Evolutionary conservation across 2,113 vertebrate genomes (phyloP), one percentile per base, ranked within the genome.

Genomic region (Dryoscopus gambensis): DNA sequence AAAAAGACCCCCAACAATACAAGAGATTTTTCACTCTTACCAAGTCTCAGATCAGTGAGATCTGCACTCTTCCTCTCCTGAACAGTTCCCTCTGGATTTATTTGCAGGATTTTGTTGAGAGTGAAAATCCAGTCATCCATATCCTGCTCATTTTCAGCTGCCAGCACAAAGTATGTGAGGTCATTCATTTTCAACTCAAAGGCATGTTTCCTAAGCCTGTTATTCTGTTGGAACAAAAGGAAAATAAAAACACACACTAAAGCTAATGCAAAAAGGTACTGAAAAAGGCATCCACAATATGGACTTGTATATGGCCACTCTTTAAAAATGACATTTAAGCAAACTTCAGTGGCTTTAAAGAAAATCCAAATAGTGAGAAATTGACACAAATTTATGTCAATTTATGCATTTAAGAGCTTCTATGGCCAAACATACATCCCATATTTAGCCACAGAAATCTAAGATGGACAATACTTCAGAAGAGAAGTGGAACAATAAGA

Each of bases 141-240:
- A 97, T 99, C 99, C 70, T 98, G 98, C 96, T 99, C 99, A 3
- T 98, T 99, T 98, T 99, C 99, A 44, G 99, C 99, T 52, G 99
- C 99, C 98, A 99, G 98, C 96, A 99, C 99, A 53, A 99, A 99
- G 97, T 99, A 99, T 15, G 99, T 99, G 96, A 99, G 98, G 91
- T 99, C 99, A 84, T 99, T 99, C 99, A 99, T 99, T 98, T 99
- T 99, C 98, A 99, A 93, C 95, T 99, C 99, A 96, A 99, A 99
- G 90, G 99, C 99, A 33, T 99, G 98, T 94, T 99, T 99, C 97
- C 99, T 98, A 84, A 99, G 98, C 60, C 98, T 98, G 97, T 98
- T 99, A 95, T 99, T 98, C 98, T 98, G 96, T 87, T 90, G 87
- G 57, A 93, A 73, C 44, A 87, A 95, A 96, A 82, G 84, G 46